Evolutionary conservation across 1,140 invertebrate species (phyloP).

Genomic region (Chironomus striatipennis): DNA sequence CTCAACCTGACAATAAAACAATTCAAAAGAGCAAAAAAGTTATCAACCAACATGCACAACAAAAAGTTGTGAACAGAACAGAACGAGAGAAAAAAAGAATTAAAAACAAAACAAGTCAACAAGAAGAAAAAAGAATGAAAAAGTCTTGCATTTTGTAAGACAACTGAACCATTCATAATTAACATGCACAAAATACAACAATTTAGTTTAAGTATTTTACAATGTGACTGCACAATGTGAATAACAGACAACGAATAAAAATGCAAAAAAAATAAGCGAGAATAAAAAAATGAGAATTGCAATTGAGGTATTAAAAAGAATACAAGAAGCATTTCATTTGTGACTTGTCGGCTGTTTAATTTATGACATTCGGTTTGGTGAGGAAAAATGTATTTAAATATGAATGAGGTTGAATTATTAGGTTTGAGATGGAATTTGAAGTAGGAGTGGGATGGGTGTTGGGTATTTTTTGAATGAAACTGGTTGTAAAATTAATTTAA

Average conservation of each 20-base stretch:
- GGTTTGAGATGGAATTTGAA: too few relatives aligned
- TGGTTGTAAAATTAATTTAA: too few relatives aligned
- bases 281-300: neutral
- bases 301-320: neutral
- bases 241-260: neutral
- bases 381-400: too few relatives aligned
- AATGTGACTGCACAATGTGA: too few relatives aligned
- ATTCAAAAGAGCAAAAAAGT: neutral
- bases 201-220: neutral
- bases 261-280: neutral
- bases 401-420: too few relatives aligned
- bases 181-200: neutral
- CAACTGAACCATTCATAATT: slow-evolving; percentile 9
- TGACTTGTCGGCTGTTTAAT: neutral
- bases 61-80: too few relatives aligned
- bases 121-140: too few relatives aligned
- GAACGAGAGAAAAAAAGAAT: too few relatives aligned
- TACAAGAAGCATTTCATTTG: neutral
- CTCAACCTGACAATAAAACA: neutral
- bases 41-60: neutral
- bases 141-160: neutral
- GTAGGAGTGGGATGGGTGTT: too few relatives aligned
- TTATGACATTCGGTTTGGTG: neutral
- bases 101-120: too few relatives aligned
- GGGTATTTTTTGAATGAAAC: too few relatives aligned